Evolutionary conservation across 1,140 invertebrate species (phyloP).

Genomic region (Venustaconcha ellipsiformis): DNA sequence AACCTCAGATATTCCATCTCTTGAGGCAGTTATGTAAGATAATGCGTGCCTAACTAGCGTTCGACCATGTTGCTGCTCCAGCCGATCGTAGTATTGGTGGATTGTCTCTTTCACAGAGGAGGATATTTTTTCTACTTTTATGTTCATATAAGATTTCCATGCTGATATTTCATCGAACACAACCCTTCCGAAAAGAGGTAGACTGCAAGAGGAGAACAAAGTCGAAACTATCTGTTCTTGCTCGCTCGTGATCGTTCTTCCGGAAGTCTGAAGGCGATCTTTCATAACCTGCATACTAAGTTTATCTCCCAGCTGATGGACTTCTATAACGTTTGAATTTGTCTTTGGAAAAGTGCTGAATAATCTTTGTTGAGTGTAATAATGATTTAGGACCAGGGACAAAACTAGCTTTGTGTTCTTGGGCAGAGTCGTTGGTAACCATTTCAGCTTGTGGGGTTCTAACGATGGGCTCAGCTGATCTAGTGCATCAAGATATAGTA

Average conservation of each 20-base stretch:
- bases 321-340: constrained; percentile 36
- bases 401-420: constrained; percentile 51
- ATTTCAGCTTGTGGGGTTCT: constrained; percentile 47
- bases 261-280: neutral
- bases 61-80: constrained; percentile 50
- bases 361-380: constrained; percentile 37
- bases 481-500: constrained; percentile 57
- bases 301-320: constrained; percentile 40
- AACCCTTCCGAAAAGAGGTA: constrained; percentile 44
- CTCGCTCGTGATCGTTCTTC: constrained; percentile 75
- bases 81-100: constrained; percentile 42
- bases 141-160: constrained; percentile 45
- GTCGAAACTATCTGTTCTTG: constrained; percentile 45
- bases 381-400: constrained; percentile 42
- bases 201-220: constrained; percentile 34
- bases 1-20: constrained; percentile 54
- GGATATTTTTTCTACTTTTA: constrained; percentile 21
- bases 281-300: constrained; percentile 23
- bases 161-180: constrained; percentile 38
- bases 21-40: constrained; percentile 71
- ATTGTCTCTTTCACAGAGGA: constrained; percentile 36
- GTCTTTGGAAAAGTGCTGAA: constrained; percentile 26
- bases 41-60: constrained; percentile 38
- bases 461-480: constrained; percentile 49
- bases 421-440: constrained; percentile 52